phyloP scores from a whole-genome alignment of 2,888 invertebrate species.

The Pelosia muscerda region DNA sequence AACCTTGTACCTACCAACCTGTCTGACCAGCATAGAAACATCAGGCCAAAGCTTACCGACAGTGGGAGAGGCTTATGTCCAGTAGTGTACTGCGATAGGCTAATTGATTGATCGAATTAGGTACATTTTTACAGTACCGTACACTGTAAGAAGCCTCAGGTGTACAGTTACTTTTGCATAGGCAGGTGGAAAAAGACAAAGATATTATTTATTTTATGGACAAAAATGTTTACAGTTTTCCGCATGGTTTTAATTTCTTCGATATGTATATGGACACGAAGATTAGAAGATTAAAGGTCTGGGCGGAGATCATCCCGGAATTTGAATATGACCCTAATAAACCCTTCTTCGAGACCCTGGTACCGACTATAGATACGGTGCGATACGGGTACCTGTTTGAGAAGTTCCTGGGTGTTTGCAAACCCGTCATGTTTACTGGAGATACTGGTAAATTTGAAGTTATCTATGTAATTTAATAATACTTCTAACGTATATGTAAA shows the following conservation, averaged over 20 bases:
- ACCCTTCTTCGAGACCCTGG: conserved; percentile 96
- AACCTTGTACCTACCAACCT: too few species aligned
- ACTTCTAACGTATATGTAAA: too few species aligned
- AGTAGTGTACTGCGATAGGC: too few species aligned
- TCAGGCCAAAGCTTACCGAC: too few species aligned
- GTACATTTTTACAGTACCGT: background rate
- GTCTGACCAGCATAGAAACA: too few species aligned
- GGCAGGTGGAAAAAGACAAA: background rate
- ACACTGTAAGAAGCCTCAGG: too few species aligned
- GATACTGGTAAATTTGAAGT: conserved; percentile 88
- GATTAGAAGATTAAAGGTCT: conserved; percentile 90
- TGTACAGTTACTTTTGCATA: background rate
- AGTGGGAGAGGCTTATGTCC: too few species aligned
- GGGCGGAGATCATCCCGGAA: conserved; percentile 92
- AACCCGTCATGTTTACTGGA: conserved; percentile 96
- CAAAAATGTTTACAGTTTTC: conserved; percentile 84
- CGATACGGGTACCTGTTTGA: conserved; percentile 94
- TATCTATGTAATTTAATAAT: too few species aligned
- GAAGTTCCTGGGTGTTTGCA: conserved; percentile 89
- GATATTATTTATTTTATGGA: background rate
- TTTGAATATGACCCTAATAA: conserved; percentile 90
- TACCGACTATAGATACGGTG: conserved; percentile 96
- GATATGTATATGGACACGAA: conserved; percentile 91
- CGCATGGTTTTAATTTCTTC: conserved; percentile 90
- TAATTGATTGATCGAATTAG: too few species aligned